Conservation (phyloP, 2,797 vertebrate genomes). For the Furcifer pardalis region DNA sequence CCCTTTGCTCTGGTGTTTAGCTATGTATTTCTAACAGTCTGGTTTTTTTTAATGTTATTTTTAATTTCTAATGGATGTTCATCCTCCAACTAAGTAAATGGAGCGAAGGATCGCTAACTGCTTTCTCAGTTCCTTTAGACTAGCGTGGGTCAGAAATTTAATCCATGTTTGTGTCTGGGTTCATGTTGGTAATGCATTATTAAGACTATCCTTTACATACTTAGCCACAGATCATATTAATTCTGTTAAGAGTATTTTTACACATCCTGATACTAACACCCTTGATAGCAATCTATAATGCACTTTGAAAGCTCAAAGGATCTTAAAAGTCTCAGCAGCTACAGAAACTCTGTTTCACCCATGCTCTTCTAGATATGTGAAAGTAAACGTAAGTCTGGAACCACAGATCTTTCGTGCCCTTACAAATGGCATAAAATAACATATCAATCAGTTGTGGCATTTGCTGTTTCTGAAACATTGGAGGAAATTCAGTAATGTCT, state of each 20-base stretch:
- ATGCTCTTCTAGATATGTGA: not conserved
- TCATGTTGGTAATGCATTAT: not conserved
- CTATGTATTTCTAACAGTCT: constrained; percentile 58
- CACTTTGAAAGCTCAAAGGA: not conserved
- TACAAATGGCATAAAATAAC: not conserved
- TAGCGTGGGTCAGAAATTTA: constrained; percentile 1
- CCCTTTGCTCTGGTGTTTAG: constrained; percentile 53
- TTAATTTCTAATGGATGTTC: constrained; percentile 64
- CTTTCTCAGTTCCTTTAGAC: constrained; percentile 25
- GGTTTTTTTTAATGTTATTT: constrained; percentile 28
- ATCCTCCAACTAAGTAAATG: constrained; percentile 57
- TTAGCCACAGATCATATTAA: constrained; percentile 14
- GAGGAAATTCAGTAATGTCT: not conserved
- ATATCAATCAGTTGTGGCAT: not conserved
- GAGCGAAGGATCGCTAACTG: constrained; percentile 6
- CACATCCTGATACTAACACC: not conserved
- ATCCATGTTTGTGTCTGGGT: constrained; percentile 4
- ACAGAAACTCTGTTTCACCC: not conserved
- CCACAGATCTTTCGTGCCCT: not conserved
- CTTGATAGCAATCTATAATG: not conserved
- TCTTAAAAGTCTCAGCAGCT: not conserved
- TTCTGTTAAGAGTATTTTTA: constrained; percentile 8
- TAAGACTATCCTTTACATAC: constrained; percentile 20
- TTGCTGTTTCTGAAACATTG: not conserved
- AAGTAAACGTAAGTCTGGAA: not conserved